Conservation (phyloP, 2,888 invertebrate species). For the Oxyscelio sp. region DNA sequence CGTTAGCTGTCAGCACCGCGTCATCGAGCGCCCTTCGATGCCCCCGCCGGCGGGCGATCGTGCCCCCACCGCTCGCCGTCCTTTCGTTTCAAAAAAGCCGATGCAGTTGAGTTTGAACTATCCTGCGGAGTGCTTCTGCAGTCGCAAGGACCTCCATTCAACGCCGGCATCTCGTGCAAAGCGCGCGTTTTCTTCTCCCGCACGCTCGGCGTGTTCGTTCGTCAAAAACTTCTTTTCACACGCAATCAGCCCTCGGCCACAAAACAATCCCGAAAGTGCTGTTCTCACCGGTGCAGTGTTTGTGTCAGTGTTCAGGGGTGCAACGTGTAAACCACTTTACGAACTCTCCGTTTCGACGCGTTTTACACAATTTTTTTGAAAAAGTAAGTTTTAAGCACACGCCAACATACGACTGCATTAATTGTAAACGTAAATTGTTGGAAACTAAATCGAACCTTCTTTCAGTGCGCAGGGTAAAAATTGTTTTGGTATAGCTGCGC, state of each 20-base stretch:
- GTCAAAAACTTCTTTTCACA: neutral
- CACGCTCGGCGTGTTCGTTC: neutral
- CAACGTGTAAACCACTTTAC: constrained; percentile 17
- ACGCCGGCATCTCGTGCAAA: constrained; percentile 32
- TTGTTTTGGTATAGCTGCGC: constrained; percentile 21
- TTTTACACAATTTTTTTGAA: neutral
- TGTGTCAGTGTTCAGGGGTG: constrained; percentile 40
- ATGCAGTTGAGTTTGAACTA: constrained; percentile 70
- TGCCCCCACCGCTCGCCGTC: constrained; percentile 49
- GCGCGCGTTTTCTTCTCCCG: constrained; percentile 32
- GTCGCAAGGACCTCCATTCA: constrained; percentile 29
- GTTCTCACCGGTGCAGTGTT: constrained; percentile 38
- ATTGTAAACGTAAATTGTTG: no score
- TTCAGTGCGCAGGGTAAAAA: constrained; percentile 25
- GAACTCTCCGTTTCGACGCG: constrained; percentile 13
- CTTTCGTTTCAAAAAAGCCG: constrained; percentile 69
- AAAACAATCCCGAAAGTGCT: constrained; percentile 13
- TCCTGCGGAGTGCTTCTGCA: constrained; percentile 57
- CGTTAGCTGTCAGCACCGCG: constrained; percentile 20
- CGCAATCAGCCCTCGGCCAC: no score
- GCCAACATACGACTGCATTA: neutral
- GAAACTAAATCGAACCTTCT: no score
- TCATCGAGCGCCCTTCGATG: constrained; percentile 20
- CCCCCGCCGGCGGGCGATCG: constrained; percentile 62
- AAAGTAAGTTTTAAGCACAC: constrained; percentile 5